A percentile compares a stretch with the other conserved stretches of the same genome.
These are phyloP conservation scores for Zosterops japonicus DNA, from an alignment of 2,113 vertebrate genomes.

Conservation along the genomic window DNA sequence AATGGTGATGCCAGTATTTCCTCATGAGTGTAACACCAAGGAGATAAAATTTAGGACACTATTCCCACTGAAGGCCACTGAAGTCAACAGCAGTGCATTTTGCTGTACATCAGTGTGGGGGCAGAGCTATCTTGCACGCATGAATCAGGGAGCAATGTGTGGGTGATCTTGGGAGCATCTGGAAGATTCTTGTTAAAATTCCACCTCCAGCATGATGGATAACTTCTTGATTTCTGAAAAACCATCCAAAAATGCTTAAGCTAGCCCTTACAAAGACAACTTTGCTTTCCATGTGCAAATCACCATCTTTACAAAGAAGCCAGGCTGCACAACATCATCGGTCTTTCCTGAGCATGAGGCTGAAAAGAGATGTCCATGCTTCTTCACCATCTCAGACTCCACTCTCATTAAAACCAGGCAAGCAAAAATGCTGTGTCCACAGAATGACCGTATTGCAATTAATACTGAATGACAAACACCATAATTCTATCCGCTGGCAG, in stretches of 20 bases:
- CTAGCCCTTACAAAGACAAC: background rate
- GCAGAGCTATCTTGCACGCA: background rate
- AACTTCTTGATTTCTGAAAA: constrained; percentile 28
- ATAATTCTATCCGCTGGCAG: background rate
- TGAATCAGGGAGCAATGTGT: constrained; percentile 4
- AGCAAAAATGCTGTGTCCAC: background rate
- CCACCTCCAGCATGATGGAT: constrained; percentile 29
- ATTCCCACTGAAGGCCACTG: background rate
- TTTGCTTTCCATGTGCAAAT: background rate
- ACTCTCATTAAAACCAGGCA: background rate
- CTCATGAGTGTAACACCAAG: background rate
- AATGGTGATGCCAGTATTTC: background rate
- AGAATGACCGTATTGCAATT: background rate
- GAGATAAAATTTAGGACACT: background rate
- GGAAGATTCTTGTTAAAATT: constrained; percentile 58
- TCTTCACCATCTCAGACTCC: background rate
- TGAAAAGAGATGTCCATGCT: background rate
- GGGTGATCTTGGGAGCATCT: constrained; percentile 44
- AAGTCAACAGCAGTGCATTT: background rate
- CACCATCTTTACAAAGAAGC: background rate
- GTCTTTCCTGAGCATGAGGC: background rate
- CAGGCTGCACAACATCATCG: background rate
- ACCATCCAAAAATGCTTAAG: background rate
- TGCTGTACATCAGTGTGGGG: background rate
- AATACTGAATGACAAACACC: background rate